Evolutionary conservation across 1,140 invertebrate genomes (phyloP), one percentile per base, ranked within the genome.

Genomic region (Trichonephila clavipes): DNA sequence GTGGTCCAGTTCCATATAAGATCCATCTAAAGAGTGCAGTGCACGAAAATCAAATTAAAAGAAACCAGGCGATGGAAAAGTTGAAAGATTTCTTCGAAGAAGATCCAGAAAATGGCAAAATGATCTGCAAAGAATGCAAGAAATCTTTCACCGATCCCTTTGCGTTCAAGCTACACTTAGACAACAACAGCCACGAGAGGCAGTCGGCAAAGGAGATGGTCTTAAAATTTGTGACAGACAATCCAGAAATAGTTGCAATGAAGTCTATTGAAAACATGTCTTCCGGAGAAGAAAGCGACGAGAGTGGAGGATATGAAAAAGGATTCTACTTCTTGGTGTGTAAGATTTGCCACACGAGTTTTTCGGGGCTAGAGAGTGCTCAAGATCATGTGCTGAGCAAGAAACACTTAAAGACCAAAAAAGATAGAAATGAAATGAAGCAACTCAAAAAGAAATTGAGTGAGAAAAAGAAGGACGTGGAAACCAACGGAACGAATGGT

Each of bases 81-180:
- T 16, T 92, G 59, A 92, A 66, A 69, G 61, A 83, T 12, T 61
- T 69, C 12, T 92, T 62, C n/a, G 7, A n/a, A 1, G 19, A 69
- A 40, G 89, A 90, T 44, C 18, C 18, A 1, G 44, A 61, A 51
- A 90, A 19, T 12, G 44, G 21, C 16, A 90, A 82, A n/a, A 81
- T 90, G 51, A 14, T 90, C 3, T 90, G 89, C 72, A 90, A 90
- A 44, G 89, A 90, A 40, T 90, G 89, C 72, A 77, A 90, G 16
- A 81, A 82, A 19, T 2, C 24, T 1, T 90, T 90, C 89, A n/a
- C 72, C 0, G 89, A 90, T 8, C 44, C 89, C 16, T 66, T 24
- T 58, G 77, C 90, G 0, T 69, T 92, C 34, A 83, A 92, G 14
- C 5, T 59, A 0, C 90, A 92, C 51, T 21, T 92, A 21, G 90